phyloP scores from a whole-genome alignment of 2,113 vertebrate genomes.

The Trematocara nigrifrons region DNA sequence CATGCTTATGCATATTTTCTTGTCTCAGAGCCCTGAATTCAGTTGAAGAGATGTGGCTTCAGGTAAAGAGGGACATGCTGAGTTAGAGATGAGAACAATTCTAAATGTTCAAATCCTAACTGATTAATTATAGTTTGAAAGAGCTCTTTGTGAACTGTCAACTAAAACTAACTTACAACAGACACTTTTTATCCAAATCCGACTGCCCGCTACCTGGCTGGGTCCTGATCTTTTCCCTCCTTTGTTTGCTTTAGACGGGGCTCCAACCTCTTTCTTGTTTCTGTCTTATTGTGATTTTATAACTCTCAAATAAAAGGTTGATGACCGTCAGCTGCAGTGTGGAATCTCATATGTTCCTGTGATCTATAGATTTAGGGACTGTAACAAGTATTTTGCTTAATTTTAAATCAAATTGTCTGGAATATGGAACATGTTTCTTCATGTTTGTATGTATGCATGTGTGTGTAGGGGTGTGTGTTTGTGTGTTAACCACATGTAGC shows the following conservation, averaged over 20 bases:
- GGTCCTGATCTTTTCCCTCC: background rate
- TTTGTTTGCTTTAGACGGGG: accelerated
- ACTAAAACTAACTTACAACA: background rate
- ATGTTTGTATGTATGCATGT: background rate
- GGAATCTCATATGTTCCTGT: background rate
- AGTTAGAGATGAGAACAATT: background rate
- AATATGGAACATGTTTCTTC: background rate
- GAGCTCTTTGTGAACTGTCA: background rate
- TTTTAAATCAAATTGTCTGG: background rate
- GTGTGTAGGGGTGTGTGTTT: background rate
- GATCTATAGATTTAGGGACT: background rate
- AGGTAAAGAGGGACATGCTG: accelerated
- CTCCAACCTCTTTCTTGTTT: background rate
- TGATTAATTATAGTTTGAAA: background rate
- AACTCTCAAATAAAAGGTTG: background rate
- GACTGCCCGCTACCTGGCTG: background rate
- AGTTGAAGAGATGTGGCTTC: background rate
- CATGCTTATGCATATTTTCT: background rate
- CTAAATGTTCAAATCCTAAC: background rate
- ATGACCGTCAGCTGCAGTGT: background rate
- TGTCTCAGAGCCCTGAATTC: background rate
- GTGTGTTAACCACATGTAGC: background rate
- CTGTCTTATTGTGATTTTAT: background rate
- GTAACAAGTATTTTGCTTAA: background rate
- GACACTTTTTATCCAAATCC: background rate